Percentiles rank a stretch among this genome's conserved stretches.
Conservation (phyloP, 2,888 invertebrate genomes). For the Drosophila koepferae region DNA sequence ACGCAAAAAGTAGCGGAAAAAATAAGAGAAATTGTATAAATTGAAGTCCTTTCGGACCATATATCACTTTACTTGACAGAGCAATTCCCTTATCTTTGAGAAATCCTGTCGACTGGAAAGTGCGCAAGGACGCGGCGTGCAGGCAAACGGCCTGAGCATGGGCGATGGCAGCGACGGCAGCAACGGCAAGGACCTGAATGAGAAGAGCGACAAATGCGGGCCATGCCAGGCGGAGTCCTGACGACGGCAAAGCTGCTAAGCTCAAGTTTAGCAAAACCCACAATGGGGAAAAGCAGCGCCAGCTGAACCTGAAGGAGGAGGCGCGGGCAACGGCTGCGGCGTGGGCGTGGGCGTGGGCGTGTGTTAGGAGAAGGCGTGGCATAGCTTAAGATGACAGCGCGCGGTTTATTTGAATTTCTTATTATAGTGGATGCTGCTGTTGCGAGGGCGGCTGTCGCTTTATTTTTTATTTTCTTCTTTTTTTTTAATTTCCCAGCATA, state of each 20-base stretch:
- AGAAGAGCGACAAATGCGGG: conserved; percentile 74
- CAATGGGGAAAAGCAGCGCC: conserved; percentile 49
- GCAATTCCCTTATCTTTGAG: conserved; percentile 88
- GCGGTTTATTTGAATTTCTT: conserved; percentile 83
- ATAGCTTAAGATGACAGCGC: conserved; percentile 82
- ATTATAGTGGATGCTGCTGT: conserved; percentile 61
- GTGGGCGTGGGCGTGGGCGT: conserved; percentile 68
- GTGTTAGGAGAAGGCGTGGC: conserved; percentile 71
- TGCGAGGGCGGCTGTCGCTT: conserved; percentile 23
- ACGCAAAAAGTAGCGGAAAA: conserved; percentile 81
- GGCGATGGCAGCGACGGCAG: conserved; percentile 34
- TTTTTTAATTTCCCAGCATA: conserved; percentile 60
- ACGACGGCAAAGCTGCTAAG: conserved; percentile 77
- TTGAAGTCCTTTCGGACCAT: conserved; percentile 88
- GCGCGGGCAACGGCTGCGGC: conserved; percentile 61
- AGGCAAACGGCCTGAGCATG: conserved; percentile 20
- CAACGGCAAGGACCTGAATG: conserved; percentile 48
- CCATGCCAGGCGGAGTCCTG: conserved; percentile 41
- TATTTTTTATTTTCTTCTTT: conserved; percentile 30
- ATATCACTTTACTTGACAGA: conserved; percentile 89
- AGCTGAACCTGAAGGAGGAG: conserved; percentile 45
- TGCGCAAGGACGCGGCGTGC: conserved; percentile 76
- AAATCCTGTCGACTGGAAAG: conserved; percentile 85
- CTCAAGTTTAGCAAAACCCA: conserved; percentile 81
- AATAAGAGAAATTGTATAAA: conserved; percentile 84